A percentile compares a stretch with the other conserved stretches of the same genome.
These are phyloP conservation scores for Bombus confusus DNA, from an alignment of 1,140 invertebrate genomes.

Conservation along the genomic window DNA sequence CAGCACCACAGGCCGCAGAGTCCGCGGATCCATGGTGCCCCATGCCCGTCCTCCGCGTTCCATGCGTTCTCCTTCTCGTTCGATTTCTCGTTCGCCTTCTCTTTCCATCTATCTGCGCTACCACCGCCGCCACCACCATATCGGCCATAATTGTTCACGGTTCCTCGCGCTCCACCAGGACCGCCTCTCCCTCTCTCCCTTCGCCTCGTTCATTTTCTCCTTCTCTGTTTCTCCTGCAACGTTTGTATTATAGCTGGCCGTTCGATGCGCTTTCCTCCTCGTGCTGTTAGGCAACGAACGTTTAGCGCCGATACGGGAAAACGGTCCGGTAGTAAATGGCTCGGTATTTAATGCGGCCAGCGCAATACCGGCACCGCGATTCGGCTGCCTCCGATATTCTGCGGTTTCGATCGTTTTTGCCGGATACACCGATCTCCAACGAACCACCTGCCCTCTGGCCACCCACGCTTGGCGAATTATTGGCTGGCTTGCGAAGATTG, in stretches of 20 bases:
- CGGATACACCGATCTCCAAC: background rate
- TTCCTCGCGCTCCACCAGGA: conserved; percentile 35
- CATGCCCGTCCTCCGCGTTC: conserved; percentile 24
- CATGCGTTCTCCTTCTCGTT: background rate
- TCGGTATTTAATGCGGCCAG: conserved; percentile 33
- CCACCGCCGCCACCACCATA: conserved; percentile 35
- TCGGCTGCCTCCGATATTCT: conserved; percentile 27
- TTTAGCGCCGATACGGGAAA: conserved; percentile 33
- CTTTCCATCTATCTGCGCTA: conserved; percentile 18
- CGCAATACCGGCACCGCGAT: background rate
- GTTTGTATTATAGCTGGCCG: background rate
- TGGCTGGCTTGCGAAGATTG: background rate
- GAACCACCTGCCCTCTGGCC: background rate
- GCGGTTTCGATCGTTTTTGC: conserved; percentile 40
- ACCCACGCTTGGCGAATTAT: background rate
- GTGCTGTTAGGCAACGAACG: conserved; percentile 24
- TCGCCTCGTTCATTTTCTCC: background rate
- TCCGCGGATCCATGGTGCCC: conserved; percentile 63
- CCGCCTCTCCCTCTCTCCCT: background rate
- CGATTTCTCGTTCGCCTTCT: background rate
- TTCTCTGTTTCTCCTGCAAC: background rate
- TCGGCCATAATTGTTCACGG: conserved; percentile 53
- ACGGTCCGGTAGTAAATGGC: conserved; percentile 32
- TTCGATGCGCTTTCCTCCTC: conserved; percentile 36
- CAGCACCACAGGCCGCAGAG: conserved; percentile 66